These are phyloP conservation scores for Cololabis saira DNA, from an alignment of 2,113 vertebrate species.

Conservation along the genomic window DNA sequence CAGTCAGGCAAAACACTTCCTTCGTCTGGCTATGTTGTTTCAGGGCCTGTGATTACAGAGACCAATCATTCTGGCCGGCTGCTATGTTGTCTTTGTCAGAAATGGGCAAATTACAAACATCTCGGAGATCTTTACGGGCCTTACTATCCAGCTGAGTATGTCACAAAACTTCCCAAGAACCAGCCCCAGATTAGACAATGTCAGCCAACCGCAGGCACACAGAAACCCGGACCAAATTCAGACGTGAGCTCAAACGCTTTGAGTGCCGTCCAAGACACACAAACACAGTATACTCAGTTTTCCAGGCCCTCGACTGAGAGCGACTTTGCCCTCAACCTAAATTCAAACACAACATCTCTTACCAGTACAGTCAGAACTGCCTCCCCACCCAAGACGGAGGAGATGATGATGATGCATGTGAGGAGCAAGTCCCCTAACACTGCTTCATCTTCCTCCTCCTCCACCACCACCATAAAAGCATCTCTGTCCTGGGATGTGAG, in stretches of 20 bases:
- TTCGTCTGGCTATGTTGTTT: slow-evolving; percentile 90
- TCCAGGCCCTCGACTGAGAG: slow-evolving; percentile 55
- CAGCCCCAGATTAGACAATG: slow-evolving; percentile 85
- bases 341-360: slow-evolving; percentile 56
- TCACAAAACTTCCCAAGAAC: slow-evolving; percentile 93
- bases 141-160: slow-evolving; percentile 96
- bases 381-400: slow-evolving; percentile 55
- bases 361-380: slow-evolving; percentile 44
- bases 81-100: slow-evolving; percentile 97
- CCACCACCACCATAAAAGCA: slow-evolving; percentile 76
- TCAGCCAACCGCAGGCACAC: slow-evolving; percentile 57
- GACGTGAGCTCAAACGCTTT: slow-evolving; percentile 68
- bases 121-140: slow-evolving; percentile 98
- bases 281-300: slow-evolving; percentile 58
- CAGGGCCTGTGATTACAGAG: slow-evolving; percentile 92
- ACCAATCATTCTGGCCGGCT: slow-evolving; percentile 90
- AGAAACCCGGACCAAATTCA: slow-evolving; percentile 65
- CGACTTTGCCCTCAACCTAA: slow-evolving; percentile 55
- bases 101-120: slow-evolving; percentile 98
- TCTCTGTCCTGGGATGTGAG: slow-evolving; percentile 78
- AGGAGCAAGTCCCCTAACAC: slow-evolving; percentile 40
- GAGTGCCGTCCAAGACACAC: slow-evolving; percentile 77
- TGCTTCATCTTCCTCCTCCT: slow-evolving; percentile 60
- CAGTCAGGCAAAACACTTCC: slow-evolving; percentile 93
- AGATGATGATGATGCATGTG: slow-evolving; percentile 58